Evolutionary conservation across 2,888 invertebrate species (phyloP), one percentile per base, ranked within the genome.

Genomic region (Lycaena phlaeas): DNA sequence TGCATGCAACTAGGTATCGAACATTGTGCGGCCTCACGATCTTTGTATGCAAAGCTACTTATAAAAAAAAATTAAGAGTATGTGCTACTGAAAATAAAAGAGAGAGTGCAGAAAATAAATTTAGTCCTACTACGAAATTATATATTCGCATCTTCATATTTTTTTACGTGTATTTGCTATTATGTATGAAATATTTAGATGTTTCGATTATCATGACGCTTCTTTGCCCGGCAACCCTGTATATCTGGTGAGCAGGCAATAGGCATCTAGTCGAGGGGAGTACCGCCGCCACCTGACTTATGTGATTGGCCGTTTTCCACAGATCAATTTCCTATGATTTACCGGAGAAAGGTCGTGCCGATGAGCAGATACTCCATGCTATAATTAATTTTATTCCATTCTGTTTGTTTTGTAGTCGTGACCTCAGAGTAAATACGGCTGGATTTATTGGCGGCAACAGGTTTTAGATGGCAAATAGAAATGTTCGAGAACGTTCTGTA

Each of bases 281-380:
- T 29, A 27, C 34, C 26, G 27, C 34, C 26, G 27, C 29, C 40
- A 40, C 34, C 27, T 46, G 41, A 46, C 38, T 46, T 46, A 43
- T 43, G 38, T 39, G 45, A 45, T 49, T 38, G 39, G 42, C 12
- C 18, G 41, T 34, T 26, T 27, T 51, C 54, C 59, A 59, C 67
- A 61, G 63, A 65, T 67, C 61, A 59, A 59, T 36, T 61, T 64
- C 54, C 44, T 54, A 65, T 72, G 72, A 74, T 75, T 73, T 70
- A 69, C 59, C 67, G 60, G 56, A 72, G 68, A 66, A 41, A 72
- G 77, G 75, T 79, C 77, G 76, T 78, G 78, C 49, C 56, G 77
- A 75, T 73, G 48, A 45, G 26, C 25, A 54, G 57, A 52, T 56
- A 50, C 52, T 54, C 50, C 44, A 52, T 44, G 39, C 48, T 50